These are phyloP conservation scores for Ciconia maguari DNA, from an alignment of 2,113 vertebrate genomes.

Conservation along the genomic window DNA sequence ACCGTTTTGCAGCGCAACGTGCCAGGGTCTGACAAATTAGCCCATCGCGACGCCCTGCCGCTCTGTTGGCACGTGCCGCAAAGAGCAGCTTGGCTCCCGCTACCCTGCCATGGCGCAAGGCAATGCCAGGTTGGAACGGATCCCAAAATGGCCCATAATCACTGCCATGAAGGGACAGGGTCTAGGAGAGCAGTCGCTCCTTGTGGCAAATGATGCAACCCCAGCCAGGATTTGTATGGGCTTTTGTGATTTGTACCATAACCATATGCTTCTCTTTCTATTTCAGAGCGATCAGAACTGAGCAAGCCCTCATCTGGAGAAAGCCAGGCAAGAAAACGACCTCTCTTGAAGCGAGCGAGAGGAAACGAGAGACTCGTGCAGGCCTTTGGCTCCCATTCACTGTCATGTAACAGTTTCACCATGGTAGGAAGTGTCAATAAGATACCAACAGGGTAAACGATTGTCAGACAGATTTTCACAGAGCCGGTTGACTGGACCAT, in stretches of 20 bases:
- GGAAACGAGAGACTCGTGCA: neutral
- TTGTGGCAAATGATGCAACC: neutral
- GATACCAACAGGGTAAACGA: conserved; percentile 61
- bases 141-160: neutral
- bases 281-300: neutral
- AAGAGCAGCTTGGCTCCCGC: neutral
- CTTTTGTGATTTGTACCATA: neutral
- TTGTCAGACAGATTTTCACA: conserved; percentile 70
- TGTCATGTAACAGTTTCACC: conserved; percentile 48
- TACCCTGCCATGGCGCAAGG: neutral
- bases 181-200: neutral
- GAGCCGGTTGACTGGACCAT: conserved; percentile 56
- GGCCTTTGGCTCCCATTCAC: neutral
- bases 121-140: neutral
- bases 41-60: neutral
- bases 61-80: neutral
- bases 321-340: neutral
- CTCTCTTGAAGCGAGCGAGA: neutral
- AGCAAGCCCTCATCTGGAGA: neutral
- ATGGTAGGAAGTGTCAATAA: conserved; percentile 53
- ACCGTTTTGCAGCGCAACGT: neutral
- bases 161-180: neutral
- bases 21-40: neutral
- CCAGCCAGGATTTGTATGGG: neutral
- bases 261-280: neutral